Percentiles rank a stretch among this genome's conserved stretches.
Evolutionary conservation across 2,888 invertebrate genomes (phyloP).

Genomic region (Lepidochitona cinerea): DNA sequence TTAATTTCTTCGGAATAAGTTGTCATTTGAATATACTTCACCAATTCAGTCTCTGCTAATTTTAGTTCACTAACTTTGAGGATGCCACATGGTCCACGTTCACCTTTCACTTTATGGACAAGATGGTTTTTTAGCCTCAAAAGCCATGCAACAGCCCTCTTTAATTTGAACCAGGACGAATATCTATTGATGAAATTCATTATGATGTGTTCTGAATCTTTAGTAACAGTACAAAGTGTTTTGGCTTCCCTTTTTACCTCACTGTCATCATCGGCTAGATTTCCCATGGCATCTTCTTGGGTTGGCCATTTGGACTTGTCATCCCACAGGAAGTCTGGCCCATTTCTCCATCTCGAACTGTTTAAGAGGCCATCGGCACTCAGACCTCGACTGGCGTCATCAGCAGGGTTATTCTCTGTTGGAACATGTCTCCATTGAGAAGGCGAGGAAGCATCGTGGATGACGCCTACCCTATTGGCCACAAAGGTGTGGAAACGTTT

Average conservation of each 20-base stretch:
- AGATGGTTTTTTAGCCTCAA: not conserved
- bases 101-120: not conserved
- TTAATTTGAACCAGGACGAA: not conserved
- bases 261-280: not conserved
- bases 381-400: not conserved
- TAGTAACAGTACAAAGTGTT: not conserved
- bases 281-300: not conserved
- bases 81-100: not conserved
- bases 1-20: not conserved
- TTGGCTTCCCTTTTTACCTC: not conserved
- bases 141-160: not conserved
- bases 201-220: not conserved
- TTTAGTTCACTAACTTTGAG: not conserved
- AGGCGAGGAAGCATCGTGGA: not conserved
- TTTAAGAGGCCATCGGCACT: not conserved
- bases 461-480: not conserved
- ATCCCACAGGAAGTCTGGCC: not conserved
- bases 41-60: not conserved
- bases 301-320: not conserved
- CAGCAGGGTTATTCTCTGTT: not conserved
- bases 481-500: not conserved
- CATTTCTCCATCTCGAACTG: not conserved
- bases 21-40: not conserved
- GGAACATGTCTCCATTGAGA: not conserved
- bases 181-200: not conserved